Evolutionary conservation across 2,888 invertebrate species (phyloP).

Genomic region (Drosophila falleni): DNA sequence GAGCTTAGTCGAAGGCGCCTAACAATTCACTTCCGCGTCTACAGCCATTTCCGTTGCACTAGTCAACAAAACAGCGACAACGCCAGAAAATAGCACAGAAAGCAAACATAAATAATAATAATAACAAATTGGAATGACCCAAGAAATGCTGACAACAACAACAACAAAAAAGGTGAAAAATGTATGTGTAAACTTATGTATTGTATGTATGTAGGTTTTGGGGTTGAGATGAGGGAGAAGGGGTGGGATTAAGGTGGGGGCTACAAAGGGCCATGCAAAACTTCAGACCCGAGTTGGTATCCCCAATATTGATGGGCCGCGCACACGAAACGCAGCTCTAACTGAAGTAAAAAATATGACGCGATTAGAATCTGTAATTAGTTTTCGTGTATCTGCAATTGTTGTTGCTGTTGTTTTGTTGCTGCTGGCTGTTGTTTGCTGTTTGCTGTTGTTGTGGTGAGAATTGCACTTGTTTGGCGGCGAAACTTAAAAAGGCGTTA

Average conservation of each 20-base stretch:
- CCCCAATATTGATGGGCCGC: constrained; percentile 78
- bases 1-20: constrained; percentile 65
- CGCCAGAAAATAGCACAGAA: constrained; percentile 30
- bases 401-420: constrained; percentile 55
- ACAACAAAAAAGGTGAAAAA: constrained; percentile 45
- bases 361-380: constrained; percentile 84
- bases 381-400: constrained; percentile 82
- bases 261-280: constrained; percentile 42
- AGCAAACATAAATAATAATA: constrained; percentile 67
- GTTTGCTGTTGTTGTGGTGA: constrained; percentile 50
- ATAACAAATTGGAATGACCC: constrained; percentile 50
- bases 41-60: constrained; percentile 77
- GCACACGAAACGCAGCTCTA: constrained; percentile 71
- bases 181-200: constrained; percentile 15
- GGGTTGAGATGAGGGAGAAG: too few species aligned
- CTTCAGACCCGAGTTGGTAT: constrained; percentile 11
- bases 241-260: neutral
- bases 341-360: constrained; percentile 74
- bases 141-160: constrained; percentile 45
- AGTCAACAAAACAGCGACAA: constrained; percentile 60
- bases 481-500: constrained; percentile 81
- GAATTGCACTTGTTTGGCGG: constrained; percentile 81
- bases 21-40: constrained; percentile 79
- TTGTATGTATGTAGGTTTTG: constrained; percentile 14
- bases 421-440: constrained; percentile 22